A percentile compares a stretch with the other conserved stretches of the same genome.
Evolutionary conservation across 2,797 vertebrate species (phyloP).

Genomic region (Muscicapa comitata): DNA sequence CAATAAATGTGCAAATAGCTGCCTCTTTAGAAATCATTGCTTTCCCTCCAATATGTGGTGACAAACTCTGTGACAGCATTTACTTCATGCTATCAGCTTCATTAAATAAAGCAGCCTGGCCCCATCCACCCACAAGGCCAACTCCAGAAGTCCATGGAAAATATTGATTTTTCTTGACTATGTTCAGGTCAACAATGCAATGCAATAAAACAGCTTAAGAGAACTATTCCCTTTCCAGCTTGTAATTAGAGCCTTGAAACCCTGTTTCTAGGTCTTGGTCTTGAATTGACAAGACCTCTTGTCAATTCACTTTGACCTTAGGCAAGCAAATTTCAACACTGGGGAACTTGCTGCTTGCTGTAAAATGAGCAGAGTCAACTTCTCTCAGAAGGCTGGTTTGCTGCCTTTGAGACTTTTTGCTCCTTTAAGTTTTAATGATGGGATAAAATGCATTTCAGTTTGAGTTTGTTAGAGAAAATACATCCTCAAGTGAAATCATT

Average conservation of each 20-base stretch:
- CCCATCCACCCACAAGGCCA: conserved; percentile 5
- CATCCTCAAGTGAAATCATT: not conserved
- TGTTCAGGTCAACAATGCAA: conserved; percentile 15
- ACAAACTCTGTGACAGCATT: not conserved
- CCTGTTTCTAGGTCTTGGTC: not conserved
- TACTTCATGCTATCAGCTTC: conserved; percentile 18
- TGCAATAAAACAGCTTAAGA: conserved; percentile 26
- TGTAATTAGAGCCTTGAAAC: conserved; percentile 4
- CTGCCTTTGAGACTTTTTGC: not conserved
- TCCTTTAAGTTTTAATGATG: not conserved
- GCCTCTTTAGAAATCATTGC: not conserved
- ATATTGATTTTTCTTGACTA: conserved; percentile 43
- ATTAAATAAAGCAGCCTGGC: conserved; percentile 31
- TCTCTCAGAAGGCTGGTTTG: not conserved
- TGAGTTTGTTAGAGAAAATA: not conserved
- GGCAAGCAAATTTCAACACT: not conserved
- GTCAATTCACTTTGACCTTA: conserved; percentile 22
- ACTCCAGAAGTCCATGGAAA: conserved; percentile 15
- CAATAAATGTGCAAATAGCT: not conserved
- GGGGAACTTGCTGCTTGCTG: not conserved
- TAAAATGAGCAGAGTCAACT: not conserved
- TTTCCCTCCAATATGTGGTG: not conserved
- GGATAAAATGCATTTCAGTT: not conserved
- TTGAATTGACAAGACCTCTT: not conserved
- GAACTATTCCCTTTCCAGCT: not conserved